phyloP scores from a whole-genome alignment of 2,888 invertebrate genomes.

The Imbricaverruca yamaguchii region DNA sequence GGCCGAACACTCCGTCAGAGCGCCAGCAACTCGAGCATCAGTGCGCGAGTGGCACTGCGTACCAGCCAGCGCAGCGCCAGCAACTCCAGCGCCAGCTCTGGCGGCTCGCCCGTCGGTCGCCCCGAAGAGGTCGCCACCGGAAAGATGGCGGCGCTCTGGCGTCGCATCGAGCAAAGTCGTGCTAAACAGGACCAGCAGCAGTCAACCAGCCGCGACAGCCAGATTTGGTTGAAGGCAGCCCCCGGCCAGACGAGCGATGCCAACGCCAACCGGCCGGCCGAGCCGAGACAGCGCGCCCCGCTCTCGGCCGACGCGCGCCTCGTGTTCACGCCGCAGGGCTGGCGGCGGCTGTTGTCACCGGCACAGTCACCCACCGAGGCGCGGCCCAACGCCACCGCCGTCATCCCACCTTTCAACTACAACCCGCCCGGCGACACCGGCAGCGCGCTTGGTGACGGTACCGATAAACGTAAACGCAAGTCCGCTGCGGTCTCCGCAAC shows the following conservation, averaged over 20 bases:
- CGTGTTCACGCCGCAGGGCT: constrained; percentile 42
- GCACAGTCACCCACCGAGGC: constrained; percentile 2
- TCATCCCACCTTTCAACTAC: constrained; percentile 48
- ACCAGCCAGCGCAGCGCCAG: background rate
- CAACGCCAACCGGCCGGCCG: constrained; percentile 40
- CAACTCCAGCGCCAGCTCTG: constrained; percentile 29
- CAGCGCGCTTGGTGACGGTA: background rate
- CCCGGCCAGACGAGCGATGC: background rate
- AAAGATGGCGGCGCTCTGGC: constrained; percentile 28
- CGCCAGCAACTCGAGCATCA: constrained; percentile 28
- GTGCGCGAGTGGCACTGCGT: background rate
- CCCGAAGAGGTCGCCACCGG: background rate
- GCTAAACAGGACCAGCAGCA: background rate
- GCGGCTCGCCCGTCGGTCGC: background rate
- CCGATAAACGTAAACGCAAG: constrained; percentile 12
- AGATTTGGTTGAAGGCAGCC: background rate
- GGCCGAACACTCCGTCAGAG: background rate
- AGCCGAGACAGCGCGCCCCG: constrained; percentile 38
- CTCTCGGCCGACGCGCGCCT: background rate
- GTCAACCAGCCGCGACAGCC: constrained; percentile 38
- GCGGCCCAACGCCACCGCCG: constrained; percentile 37
- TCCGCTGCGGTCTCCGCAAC: background rate
- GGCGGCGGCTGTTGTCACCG: constrained; percentile 36
- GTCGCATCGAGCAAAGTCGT: background rate
- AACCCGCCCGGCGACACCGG: constrained; percentile 38